Evolutionary conservation across 2,797 vertebrate genomes (phyloP), one percentile per base, ranked within the genome.

Genomic region (Acrossocheilus fasciatus): DNA sequence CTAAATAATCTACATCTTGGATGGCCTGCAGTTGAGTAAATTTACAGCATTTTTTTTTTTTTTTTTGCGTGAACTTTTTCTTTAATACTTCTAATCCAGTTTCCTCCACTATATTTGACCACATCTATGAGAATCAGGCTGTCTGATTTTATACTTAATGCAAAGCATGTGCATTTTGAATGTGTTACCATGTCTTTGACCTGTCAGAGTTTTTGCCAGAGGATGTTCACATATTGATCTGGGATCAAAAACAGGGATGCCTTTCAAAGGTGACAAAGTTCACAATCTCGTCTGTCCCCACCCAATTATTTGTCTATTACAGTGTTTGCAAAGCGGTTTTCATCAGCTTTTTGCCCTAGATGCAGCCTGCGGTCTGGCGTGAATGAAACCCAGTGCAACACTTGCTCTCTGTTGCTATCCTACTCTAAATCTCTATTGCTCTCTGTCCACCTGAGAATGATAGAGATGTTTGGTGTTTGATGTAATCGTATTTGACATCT

Each of bases 391-490:
- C 18, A 59, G 26, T 87, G 70, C 81, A 82, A 82, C 80, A 75
- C 45, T 85, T 80, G 36, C 84, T 81, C 77, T 80, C 76, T 39
- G 45, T 80, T 74, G 26, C n/a, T 81, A 18, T 73, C 41, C 72
- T 41, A 66, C 41, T 74, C 66, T 72, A 14, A 62, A 52, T 74
- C 57, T 83, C 59, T 84, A 36, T 77, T 1, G 36, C 73, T 72
- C 76, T 43, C 84, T 23, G 39, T 52, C 75, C 5, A 10, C 54
- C 23, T 73, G 68, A 52, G 70, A 88, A 74, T 66, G 89, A 88
- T 89, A 77, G 86, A 90, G 86, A 86, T 81, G 81, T 89, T 84
- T 47, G 20, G 23, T 30, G 36, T 62, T 78, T 84, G 89, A 86
- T 72, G 41, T 85, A 76, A 85, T 43, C 54, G 34, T 36, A 34